A percentile compares a stretch with the other conserved stretches of the same genome.
Evolutionary conservation across 2,113 vertebrate genomes (phyloP).

Genomic region (Ciconia stormi): DNA sequence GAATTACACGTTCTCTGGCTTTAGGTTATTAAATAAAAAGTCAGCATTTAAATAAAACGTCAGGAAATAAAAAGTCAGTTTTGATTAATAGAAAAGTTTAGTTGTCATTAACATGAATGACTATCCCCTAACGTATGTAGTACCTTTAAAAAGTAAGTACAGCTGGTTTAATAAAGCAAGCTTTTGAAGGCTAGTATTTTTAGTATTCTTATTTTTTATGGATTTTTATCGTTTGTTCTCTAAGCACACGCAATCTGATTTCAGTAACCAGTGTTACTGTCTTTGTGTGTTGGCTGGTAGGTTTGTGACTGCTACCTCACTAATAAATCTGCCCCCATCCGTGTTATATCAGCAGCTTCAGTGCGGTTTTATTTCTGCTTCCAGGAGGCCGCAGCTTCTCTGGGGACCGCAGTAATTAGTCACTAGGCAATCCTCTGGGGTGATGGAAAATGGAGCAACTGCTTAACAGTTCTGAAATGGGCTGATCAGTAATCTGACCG

Average conservation of each 20-base stretch:
- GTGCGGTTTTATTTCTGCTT: background rate
- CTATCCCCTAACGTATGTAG: background rate
- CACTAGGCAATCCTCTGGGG: background rate
- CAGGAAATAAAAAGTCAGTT: background rate
- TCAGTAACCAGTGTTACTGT: fast-evolving
- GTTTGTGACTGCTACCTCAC: background rate
- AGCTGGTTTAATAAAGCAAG: background rate
- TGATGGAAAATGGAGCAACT: background rate
- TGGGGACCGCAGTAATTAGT: background rate
- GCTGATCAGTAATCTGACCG: background rate
- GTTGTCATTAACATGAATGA: background rate
- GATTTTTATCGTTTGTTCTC: background rate
- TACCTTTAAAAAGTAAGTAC: background rate
- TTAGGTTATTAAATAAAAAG: background rate
- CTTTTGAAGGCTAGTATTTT: background rate
- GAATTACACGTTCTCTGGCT: background rate
- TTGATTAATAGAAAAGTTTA: background rate
- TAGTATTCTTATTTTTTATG: background rate
- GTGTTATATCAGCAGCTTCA: background rate
- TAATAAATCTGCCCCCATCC: background rate
- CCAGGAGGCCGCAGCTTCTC: background rate
- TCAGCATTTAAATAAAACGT: background rate
- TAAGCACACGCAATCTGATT: background rate
- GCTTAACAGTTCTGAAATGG: background rate
- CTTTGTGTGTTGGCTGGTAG: background rate